Percentiles rank a stretch among this genome's conserved stretches.
Evolutionary conservation across 2,888 invertebrate genomes (phyloP).

Genomic region (Callimorpha dominula): DNA sequence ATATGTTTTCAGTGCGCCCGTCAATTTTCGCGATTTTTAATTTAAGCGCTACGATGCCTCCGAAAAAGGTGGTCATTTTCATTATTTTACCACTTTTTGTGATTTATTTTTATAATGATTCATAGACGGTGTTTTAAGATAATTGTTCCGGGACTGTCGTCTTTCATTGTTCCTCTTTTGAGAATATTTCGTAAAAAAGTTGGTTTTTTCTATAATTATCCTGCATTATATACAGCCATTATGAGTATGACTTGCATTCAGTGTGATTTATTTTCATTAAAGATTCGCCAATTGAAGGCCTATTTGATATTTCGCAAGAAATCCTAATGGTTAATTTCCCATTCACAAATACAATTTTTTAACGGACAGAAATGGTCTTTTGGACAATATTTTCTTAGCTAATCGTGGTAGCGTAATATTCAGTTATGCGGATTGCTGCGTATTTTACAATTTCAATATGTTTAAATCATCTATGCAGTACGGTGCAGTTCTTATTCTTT

Average conservation of each 20-base stretch:
- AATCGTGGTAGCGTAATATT: not conserved
- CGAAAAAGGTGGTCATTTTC: constrained; percentile 69
- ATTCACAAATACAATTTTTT: not conserved
- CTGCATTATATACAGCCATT: not conserved
- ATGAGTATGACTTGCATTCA: not conserved
- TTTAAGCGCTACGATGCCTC: constrained; percentile 76
- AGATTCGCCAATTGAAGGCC: no score
- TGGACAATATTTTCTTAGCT: not conserved
- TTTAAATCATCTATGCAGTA: not conserved
- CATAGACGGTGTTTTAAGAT: constrained; percentile 52
- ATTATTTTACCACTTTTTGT: constrained; percentile 63
- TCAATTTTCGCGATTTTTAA: constrained; percentile 82
- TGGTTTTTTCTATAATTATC: not conserved
- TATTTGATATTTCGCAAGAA: not conserved
- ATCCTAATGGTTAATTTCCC: not conserved
- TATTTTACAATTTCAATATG: not conserved
- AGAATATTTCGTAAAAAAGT: constrained; percentile 10
- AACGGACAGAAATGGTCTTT: not conserved
- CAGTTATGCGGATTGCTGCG: not conserved
- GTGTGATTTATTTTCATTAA: not conserved
- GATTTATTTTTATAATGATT: constrained; percentile 55
- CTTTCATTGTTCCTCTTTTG: constrained; percentile 28
- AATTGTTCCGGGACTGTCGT: constrained; percentile 47
- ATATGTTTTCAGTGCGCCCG: constrained; percentile 80
- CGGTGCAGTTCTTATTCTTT: not conserved